These are phyloP conservation scores for Recurvirostra avosetta DNA, from an alignment of 2,113 vertebrate genomes.

Conservation along the genomic window DNA sequence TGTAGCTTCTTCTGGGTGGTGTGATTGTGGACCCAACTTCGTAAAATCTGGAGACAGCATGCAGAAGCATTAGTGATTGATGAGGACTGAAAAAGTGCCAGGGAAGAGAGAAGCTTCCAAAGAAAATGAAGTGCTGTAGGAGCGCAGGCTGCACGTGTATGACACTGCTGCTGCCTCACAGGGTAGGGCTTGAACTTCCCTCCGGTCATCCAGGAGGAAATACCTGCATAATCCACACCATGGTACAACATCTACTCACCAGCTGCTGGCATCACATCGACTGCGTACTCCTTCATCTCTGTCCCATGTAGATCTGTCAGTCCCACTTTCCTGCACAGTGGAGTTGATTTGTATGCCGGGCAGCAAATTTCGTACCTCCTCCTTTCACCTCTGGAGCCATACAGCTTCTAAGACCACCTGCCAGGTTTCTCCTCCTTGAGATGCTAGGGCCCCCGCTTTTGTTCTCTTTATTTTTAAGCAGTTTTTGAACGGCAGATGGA, in stretches of 20 bases:
- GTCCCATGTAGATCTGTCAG: accelerated
- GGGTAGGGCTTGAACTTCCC: not conserved
- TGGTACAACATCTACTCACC: not conserved
- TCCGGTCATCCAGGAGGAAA: not conserved
- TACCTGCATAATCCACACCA: not conserved
- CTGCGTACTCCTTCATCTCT: not conserved
- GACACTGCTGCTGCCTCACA: not conserved
- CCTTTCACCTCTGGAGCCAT: not conserved
- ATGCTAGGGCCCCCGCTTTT: not conserved
- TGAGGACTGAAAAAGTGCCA: conserved; percentile 18
- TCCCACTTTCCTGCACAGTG: not conserved
- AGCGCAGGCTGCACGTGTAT: not conserved
- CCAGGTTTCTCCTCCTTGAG: not conserved
- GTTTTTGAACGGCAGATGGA: not conserved
- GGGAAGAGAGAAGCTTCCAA: conserved; percentile 4
- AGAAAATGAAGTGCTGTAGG: not conserved
- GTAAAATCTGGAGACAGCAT: not conserved
- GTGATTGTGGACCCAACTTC: not conserved
- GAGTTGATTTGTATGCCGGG: not conserved
- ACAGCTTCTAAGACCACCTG: not conserved
- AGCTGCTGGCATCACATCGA: not conserved
- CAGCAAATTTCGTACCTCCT: not conserved
- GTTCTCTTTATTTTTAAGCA: not conserved
- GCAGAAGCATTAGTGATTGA: conserved; percentile 7
- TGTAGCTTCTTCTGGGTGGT: not conserved